phyloP scores from a whole-genome alignment of 1,140 invertebrate genomes.

The Melitaea cinxia region DNA sequence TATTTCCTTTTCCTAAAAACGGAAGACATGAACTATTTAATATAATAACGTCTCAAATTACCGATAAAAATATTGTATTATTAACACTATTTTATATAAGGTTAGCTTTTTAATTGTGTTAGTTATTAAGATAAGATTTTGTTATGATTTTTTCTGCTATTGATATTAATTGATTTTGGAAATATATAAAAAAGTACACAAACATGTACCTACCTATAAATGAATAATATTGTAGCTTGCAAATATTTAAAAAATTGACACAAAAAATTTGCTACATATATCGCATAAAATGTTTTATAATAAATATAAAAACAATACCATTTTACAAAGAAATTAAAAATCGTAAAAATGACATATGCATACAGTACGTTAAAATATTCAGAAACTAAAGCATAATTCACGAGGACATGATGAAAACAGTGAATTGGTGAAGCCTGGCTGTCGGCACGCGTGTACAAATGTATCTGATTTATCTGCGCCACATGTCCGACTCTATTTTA shows the following conservation, averaged over 20 bases:
- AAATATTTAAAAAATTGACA: no score
- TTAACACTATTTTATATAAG: no score
- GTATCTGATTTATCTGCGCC: constrained; percentile 64
- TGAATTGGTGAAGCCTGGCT: constrained; percentile 50
- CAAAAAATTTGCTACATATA: no score
- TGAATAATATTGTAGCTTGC: no score
- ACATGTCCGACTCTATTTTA: constrained; percentile 62
- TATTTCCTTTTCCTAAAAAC: not conserved
- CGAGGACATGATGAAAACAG: constrained; percentile 56
- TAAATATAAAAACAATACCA: not conserved
- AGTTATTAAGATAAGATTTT: no score
- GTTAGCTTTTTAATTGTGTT: no score
- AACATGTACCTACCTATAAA: no score
- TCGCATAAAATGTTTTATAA: not conserved
- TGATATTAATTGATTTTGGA: no score
- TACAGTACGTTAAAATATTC: constrained; percentile 23
- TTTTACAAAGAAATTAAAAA: not conserved
- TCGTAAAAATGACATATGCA: constrained; percentile 14
- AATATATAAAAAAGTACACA: no score
- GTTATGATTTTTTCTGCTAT: no score
- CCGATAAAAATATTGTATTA: no score
- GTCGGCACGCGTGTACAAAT: constrained; percentile 58
- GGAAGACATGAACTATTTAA: not conserved
- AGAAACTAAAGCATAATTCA: constrained; percentile 36
- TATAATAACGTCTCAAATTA: not conserved